phyloP scores from a whole-genome alignment of 2,888 invertebrate species.

The Coleophora flavipennella region DNA sequence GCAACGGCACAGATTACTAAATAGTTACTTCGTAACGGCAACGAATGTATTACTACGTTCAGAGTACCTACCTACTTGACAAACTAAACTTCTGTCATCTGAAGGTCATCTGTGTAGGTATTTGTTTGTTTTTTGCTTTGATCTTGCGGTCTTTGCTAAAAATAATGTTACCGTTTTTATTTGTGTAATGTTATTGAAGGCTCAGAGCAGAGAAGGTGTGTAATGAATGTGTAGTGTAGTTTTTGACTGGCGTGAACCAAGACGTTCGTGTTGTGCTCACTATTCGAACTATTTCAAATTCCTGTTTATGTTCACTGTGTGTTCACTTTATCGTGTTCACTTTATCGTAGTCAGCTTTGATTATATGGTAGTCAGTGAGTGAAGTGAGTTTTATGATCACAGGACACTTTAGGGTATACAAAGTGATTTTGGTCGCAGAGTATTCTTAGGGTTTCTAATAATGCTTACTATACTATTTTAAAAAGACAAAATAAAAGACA shows the following conservation, averaged over 20 bases:
- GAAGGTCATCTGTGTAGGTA: too few relatives aligned
- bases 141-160: constrained; percentile 47
- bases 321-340: too few relatives aligned
- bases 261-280: constrained; percentile 44
- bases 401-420: background rate
- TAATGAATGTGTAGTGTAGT: too few relatives aligned
- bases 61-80: too few relatives aligned
- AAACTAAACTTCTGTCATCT: too few relatives aligned
- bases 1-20: too few relatives aligned
- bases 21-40: too few relatives aligned
- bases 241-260: too few relatives aligned
- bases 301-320: constrained; percentile 38
- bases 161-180: constrained; percentile 58
- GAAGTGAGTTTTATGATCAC: background rate
- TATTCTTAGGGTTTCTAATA: too few relatives aligned
- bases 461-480: too few relatives aligned
- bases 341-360: constrained; percentile 17
- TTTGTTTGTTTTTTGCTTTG: constrained; percentile 48
- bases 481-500: constrained; percentile 19
- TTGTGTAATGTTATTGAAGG: constrained; percentile 43
- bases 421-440: too few relatives aligned
- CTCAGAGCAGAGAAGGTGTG: constrained; percentile 51
- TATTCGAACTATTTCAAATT: constrained; percentile 28
- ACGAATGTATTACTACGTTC: too few relatives aligned
- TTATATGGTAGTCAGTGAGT: constrained; percentile 1